phyloP scores from a whole-genome alignment of 2,888 invertebrate species.

The Eupelmus urozonus region DNA sequence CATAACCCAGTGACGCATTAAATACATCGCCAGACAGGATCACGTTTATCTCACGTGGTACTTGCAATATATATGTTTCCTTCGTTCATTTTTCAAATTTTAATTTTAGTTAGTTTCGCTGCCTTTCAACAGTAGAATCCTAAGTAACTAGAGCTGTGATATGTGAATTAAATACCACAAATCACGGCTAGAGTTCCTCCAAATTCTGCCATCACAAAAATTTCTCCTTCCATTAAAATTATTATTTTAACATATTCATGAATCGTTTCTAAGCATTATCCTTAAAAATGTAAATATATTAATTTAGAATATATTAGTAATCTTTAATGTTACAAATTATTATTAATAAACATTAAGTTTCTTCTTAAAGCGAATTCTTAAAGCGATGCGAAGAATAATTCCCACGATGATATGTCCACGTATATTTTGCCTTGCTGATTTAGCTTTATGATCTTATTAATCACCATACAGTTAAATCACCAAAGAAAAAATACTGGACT shows the following conservation, averaged over 20 bases:
- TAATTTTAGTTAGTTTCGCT: constrained; percentile 42
- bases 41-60: constrained; percentile 71
- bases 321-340: too few species aligned
- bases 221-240: constrained; percentile 31
- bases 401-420: constrained; percentile 64
- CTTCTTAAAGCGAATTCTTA: too few species aligned
- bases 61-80: constrained; percentile 55
- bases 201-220: constrained; percentile 65
- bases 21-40: constrained; percentile 67
- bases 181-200: constrained; percentile 75
- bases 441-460: constrained; percentile 76
- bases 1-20: constrained; percentile 74
- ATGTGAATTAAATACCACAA: constrained; percentile 69
- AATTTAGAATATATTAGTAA: too few species aligned
- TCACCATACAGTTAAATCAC: constrained; percentile 80
- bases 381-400: neutral
- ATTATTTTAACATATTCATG: too few species aligned
- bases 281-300: too few species aligned
- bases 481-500: constrained; percentile 78
- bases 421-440: constrained; percentile 74
- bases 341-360: too few species aligned
- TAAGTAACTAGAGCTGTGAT: constrained; percentile 78
- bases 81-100: neutral
- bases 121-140: constrained; percentile 64
- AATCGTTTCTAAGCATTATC: too few species aligned